Base-by-base conservation (phyloP, 2,113 vertebrate species). In the Corvus cornix region DNA sequence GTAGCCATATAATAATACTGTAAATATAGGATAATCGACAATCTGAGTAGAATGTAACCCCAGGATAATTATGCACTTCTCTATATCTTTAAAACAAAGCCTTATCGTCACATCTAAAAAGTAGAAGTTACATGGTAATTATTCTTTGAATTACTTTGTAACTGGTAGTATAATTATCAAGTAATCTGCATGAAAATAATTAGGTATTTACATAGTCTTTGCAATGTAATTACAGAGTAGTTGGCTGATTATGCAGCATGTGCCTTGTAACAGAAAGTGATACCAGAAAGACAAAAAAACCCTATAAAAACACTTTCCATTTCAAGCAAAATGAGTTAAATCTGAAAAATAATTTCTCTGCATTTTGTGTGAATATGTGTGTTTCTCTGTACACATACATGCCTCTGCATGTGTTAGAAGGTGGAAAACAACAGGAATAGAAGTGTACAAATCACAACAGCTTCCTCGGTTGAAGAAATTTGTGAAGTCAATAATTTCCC, bases 171-270 rank as follows among this genome's bases (percentile, higher is more conserved):
- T 98, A 98, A 98, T 98, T 98, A 98, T 98, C 97, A 98, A 98
- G 98, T 98, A 98, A 98, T 98, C 97, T 98, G 97, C 98, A 98
- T 98, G 98, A 98, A 97, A 98, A 98, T 98, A 98, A 98, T 98
- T 98, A 97, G 63, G 98, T 98, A 98, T 98, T 98, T 98, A 98
- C 97, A 98, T 97, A 97, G 98, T 98, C 97, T 98, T 98, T 97
- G 97, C 98, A 94, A 88, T 90, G 84, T 98, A 98, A 98, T 98
- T 98, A 98, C 94, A 98, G 97, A 97, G 97, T 97, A 98, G 97
- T 93, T 98, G 89, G 33, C 91, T 98, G 97, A 98, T 98, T 98
- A 98, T 96, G 96, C 95, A 96, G 94, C 73, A 68, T 94, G 96
- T 97, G 97, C 83, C 96, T 98, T 93, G 92, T 76, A 96, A 97